These are phyloP conservation scores for Muscicapa adusta DNA, from an alignment of 2,113 vertebrate species.

Conservation along the genomic window DNA sequence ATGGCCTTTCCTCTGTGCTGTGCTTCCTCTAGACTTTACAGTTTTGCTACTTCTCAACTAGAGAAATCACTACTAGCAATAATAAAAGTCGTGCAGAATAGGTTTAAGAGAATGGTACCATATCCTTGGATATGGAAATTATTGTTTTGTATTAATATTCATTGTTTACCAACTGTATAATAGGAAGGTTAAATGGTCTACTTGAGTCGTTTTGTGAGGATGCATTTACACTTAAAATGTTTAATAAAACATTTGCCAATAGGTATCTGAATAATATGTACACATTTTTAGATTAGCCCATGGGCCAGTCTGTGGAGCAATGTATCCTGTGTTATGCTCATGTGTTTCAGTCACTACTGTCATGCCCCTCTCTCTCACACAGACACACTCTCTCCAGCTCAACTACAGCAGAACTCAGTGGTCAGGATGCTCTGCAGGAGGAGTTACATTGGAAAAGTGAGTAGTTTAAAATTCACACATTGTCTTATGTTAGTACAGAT, in stretches of 20 bases:
- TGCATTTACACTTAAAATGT: background rate
- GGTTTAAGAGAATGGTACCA: background rate
- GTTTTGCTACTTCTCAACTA: background rate
- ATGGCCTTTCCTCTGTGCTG: background rate
- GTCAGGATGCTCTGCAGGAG: background rate
- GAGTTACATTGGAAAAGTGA: background rate
- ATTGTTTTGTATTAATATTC: slow-evolving; percentile 29
- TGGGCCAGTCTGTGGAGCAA: background rate
- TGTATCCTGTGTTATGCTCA: background rate
- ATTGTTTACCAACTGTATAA: slow-evolving; percentile 22
- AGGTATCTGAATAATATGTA: background rate
- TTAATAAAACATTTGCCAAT: background rate
- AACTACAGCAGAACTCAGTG: background rate
- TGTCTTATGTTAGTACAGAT: background rate
- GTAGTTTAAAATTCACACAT: background rate
- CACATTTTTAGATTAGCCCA: background rate
- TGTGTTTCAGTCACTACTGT: background rate
- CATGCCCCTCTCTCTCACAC: background rate
- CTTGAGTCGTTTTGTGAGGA: background rate
- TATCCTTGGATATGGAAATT: background rate
- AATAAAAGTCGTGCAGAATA: background rate
- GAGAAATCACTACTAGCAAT: background rate
- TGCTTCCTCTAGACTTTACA: background rate
- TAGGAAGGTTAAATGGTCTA: slow-evolving; percentile 4
- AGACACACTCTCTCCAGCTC: background rate